Evolutionary conservation across 2,797 vertebrate species (phyloP).

Genomic region (Betta splendens): DNA sequence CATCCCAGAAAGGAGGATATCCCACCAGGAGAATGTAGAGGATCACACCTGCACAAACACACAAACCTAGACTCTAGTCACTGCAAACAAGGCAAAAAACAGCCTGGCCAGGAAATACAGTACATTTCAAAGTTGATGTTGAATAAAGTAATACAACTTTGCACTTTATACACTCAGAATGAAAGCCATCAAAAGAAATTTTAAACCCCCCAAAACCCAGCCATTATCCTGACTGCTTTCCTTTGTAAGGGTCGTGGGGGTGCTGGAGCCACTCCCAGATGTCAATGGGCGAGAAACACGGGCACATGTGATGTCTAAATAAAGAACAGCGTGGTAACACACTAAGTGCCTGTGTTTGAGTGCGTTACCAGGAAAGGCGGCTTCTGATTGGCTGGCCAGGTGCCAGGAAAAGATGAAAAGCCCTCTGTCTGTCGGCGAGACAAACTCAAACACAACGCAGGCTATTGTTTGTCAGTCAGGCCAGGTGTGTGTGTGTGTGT

Average conservation of each 20-base stretch:
- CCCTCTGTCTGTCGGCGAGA: background rate
- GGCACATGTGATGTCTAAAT: slow-evolving; percentile 1
- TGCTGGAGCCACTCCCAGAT: too few relatives aligned
- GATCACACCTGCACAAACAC: slow-evolving; percentile 87
- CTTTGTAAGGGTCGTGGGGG: too few relatives aligned
- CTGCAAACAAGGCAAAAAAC: background rate
- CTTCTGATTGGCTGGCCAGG: slow-evolving; percentile 27
- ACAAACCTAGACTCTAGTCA: slow-evolving; percentile 7
- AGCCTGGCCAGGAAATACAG: background rate
- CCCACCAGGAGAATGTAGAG: slow-evolving; percentile 97
- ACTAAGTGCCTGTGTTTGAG: background rate
- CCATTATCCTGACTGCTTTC: too few relatives aligned
- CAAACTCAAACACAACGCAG: slow-evolving; percentile 31
- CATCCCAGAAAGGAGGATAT: slow-evolving; percentile 98
- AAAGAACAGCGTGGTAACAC: background rate
- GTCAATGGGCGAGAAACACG: too few relatives aligned
- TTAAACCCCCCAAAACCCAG: too few relatives aligned
- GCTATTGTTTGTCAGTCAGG: slow-evolving; percentile 26
- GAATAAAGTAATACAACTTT: background rate
- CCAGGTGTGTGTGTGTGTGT: slow-evolving; percentile 27
- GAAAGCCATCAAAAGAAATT: background rate
- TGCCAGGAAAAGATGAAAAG: slow-evolving; percentile 38
- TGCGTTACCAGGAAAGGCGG: background rate
- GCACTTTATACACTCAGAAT: background rate
- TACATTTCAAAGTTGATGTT: background rate